Evolutionary conservation across 37 sponge, comb jelly and placozoan genomes (phyloP), one percentile per base, ranked within the genome.

Genomic region (Petrosia ficiformis): DNA sequence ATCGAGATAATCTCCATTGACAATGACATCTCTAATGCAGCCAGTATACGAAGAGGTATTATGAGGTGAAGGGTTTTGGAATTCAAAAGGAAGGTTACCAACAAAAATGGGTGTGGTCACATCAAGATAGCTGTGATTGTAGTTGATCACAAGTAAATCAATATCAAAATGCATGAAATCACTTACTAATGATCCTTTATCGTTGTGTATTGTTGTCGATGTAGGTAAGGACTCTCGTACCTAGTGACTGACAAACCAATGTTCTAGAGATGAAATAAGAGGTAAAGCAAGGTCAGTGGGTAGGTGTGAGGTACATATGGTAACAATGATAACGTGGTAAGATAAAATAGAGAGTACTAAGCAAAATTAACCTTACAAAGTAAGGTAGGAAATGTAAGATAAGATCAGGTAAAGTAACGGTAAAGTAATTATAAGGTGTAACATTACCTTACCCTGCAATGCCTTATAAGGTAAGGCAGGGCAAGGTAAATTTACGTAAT

Each of bases 1-100:
- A 65, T 91, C 87, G 26, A 82, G 37, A 1, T 71, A 37, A 3
- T 79, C 28, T 19, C 68, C 77, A 37, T 79, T 78, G 3, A 86
- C 48, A 16, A 10, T 31, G 6, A 91, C 48, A n/a, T 83, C 79
- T 60, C 87, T 86, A 34, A 91, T 42, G 73, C 82, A 91, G 5
- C 86, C 86, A 1, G 1, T 21, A 48, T 80, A 91, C 6, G 22
- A 26, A 29, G 63, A 5, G 29, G 72, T 52, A 25, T 52, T 63
- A 28, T 22, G 69, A 44, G 61, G 42, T 33, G 59, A 43, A 14
- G 30, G 34, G 37, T 57, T 68, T 3, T 39, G 68, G 8, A 24
- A 25, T 40, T 41, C 39, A 21, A n/a, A 37, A 65, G 78, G 81
- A 1, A 61, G 36, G 8, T 28, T 8, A 0, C 92, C 92, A 2